Evolutionary conservation across 2,888 invertebrate species (phyloP).

Genomic region (Spatulosminthurus flaviceps): DNA sequence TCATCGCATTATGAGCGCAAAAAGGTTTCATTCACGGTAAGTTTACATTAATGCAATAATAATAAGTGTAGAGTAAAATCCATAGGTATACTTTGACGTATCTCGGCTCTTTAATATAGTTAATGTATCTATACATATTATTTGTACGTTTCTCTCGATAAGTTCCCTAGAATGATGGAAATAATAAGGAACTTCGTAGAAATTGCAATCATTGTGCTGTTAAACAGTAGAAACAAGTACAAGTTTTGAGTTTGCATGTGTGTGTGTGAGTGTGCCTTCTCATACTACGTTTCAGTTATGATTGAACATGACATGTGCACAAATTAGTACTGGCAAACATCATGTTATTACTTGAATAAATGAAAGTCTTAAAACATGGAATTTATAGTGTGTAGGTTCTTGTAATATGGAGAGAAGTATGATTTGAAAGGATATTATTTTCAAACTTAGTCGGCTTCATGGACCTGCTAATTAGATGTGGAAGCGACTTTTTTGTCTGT

Average conservation of each 20-base stretch:
- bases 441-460: background rate
- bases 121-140: too few relatives aligned
- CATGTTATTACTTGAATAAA: slow-evolving; percentile 12
- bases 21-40: too few relatives aligned
- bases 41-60: too few relatives aligned
- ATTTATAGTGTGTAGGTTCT: background rate
- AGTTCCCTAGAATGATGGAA: background rate
- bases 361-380: slow-evolving; percentile 5
- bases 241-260: slow-evolving; percentile 33
- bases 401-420: background rate
- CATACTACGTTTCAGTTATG: slow-evolving; percentile 21
- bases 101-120: too few relatives aligned
- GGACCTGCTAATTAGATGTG: slow-evolving; percentile 32
- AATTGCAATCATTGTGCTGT: background rate
- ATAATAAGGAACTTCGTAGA: background rate
- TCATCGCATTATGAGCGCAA: too few relatives aligned
- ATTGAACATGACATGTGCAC: slow-evolving; percentile 42
- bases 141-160: background rate
- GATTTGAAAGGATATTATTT: background rate
- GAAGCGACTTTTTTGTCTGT: slow-evolving; percentile 26
- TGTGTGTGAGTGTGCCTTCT: too few relatives aligned
- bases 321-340: slow-evolving; percentile 32
- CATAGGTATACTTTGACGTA: too few relatives aligned
- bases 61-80: too few relatives aligned
- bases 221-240: background rate